Percentiles rank a stretch among this genome's conserved stretches.
phyloP scores from a whole-genome alignment of 2,888 invertebrate species.

The Petrolisthes cinctipes region DNA sequence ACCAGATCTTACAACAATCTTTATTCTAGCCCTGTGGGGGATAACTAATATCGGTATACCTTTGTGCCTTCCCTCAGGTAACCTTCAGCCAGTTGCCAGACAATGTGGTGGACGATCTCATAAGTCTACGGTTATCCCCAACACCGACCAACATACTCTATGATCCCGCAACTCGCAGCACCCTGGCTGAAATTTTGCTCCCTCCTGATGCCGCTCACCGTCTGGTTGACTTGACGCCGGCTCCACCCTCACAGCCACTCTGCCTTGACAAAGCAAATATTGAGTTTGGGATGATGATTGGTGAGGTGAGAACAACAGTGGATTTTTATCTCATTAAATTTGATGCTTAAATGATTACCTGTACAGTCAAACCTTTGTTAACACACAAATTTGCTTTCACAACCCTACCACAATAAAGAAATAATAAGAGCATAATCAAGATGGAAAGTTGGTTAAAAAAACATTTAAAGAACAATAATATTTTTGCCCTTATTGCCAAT shows the following conservation, averaged over 20 bases:
- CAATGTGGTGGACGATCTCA: conserved; percentile 36
- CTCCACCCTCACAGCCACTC: conserved; percentile 34
- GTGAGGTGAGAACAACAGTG: conserved; percentile 39
- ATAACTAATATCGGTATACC: not conserved
- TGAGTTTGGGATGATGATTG: conserved; percentile 41
- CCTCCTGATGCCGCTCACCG: conserved; percentile 21
- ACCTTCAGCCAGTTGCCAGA: conserved; percentile 33
- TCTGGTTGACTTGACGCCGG: not conserved
- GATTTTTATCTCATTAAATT: no score
- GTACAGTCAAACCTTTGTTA: no score
- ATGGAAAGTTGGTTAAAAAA: no score
- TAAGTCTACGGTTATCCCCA: conserved; percentile 12
- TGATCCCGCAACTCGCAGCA: not conserved
- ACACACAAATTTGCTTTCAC: no score
- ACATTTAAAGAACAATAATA: no score
- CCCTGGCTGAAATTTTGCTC: conserved; percentile 42
- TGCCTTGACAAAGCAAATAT: conserved; percentile 42
- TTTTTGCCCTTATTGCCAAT: no score
- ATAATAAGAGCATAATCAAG: no score
- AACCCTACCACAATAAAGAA: no score
- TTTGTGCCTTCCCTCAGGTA: conserved; percentile 24
- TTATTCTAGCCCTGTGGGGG: no score
- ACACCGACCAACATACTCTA: not conserved
- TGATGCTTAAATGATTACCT: no score
- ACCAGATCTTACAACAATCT: no score